Evolutionary conservation across 2,797 vertebrate genomes (phyloP), one percentile per base, ranked within the genome.

Genomic region (Paramormyrops hopkinsi): DNA sequence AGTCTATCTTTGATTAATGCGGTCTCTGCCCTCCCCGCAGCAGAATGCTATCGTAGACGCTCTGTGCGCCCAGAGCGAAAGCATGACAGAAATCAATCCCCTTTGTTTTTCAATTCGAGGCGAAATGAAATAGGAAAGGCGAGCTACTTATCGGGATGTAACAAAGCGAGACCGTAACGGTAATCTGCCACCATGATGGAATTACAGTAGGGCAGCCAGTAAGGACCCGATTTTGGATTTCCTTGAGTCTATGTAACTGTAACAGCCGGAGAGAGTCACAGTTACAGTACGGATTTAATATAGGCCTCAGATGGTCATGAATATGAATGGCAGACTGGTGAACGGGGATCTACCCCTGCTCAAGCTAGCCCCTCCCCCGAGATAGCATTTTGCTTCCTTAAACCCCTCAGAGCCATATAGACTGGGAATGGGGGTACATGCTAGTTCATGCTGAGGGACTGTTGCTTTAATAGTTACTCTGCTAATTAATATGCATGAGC

Each of bases 1-100:
- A 92, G 92, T 95, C 93, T 93, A 93, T 92, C 89, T 93, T 92
- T 95, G 94, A 95, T 95, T 94, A 94, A 95, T 95, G 95, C 95
- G 90, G 90, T 93, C 89, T 95, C 94, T 94, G 92, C 91, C 94
- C 93, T 94, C 92, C 94, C 91, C 92, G 92, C 89, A 93, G 90
- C 90, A 90, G 93, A 92, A 94, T 95, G 19, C 50, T 94, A 93
- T 94, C 95, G 94, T 92, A 88, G 91, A 95, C 93, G 90, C 92
- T 94, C 89, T 94, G 91, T 92, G 92, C 90, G 93, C 89, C 86
- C 86, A 41, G 73, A 8, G 19, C 29, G 44, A 76, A 65, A 56
- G 44, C 29, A 76, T 25, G 7, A 83, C 22, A 82, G 33, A 89
- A 73, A 89, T 87, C 89, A 37, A 89, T 89, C 14, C 8, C 59